Evolutionary conservation across 2,888 invertebrate species (phyloP), one percentile per base, ranked within the genome.

Genomic region (Lithophane leautieri): DNA sequence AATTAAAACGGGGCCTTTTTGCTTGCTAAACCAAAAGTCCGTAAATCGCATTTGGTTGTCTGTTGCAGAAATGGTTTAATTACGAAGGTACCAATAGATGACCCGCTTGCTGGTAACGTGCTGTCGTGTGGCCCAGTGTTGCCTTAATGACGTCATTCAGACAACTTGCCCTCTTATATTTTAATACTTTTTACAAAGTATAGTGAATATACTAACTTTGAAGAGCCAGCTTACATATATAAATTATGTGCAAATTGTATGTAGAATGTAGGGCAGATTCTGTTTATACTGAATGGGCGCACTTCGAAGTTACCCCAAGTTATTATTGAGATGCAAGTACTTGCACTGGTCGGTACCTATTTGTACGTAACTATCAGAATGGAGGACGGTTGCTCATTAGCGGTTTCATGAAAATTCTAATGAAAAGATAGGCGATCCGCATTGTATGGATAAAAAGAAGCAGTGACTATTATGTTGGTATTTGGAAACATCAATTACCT

Each of bases 51-150:
- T 67, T 69, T 85, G 79, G 79, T 82, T 82, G 85, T 84, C 86
- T 73, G 77, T 79, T 81, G 79, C 86, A 89, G 84, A 82, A 86
- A 89, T 76, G 71, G 84, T 76, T 89, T 88, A 88, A 89, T 90
- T 89, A 85, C 83, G 67, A 70, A 78, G 67, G 77, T 78, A 81
- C 69, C 80, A 81, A 79, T 80, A 73, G 82, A 78, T 86, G 86
- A 82, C 76, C 82, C 66, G 76, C 66, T 76, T 84, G 73, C 63
- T 83, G 58, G 70, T 67, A 82, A 80, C 79, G 77, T 63, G 63
- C 73, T 78, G 75, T 73, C 72, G 69, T 69, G 62, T 25, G 40
- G 40, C 63, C 69, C 70, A 62, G 78, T 71, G 75, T 77, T 62
- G 65, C 9, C 61, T 9, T 77, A 75, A 75, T 72, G 69, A 76